Base-by-base conservation (phyloP, 2,888 invertebrate genomes). In the Arenicola marina region DNA sequence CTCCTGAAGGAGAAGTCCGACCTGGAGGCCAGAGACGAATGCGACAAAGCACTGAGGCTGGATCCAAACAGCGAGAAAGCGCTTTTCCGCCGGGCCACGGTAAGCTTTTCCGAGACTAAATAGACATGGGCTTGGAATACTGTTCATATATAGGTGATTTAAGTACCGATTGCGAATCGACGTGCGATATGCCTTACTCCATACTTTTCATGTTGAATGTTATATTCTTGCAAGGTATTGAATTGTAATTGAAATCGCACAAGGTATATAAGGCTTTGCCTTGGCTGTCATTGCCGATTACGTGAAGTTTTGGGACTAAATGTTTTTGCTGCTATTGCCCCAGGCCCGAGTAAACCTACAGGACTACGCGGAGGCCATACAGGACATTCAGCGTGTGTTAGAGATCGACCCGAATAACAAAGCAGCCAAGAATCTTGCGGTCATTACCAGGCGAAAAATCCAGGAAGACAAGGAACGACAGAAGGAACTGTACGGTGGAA, bases 401-500 rank as follows among this genome's bases (percentile, higher is more conserved):
- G 85, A 89, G 65, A 78, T 91, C 44, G 94, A 97, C 77, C 92
- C 95, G 0, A 87, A 88, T 61, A 98, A 98, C 84, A 91, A 87
- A 85, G 93, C 93, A n/a, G 95, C 95, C 0, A 87, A 87, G 38
- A 89, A 90, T 77, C 92, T 93, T 81, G 85, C 93, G 1, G 65
- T 75, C 43, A 79, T 89, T 57, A 93, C 93, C 84, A 88, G 89
- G 66, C 87, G 89, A 63, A 86, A 89, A 65, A 86, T 95, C 24
- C 90, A 90, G 80, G 89, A 91, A 71, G 89, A 91, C 75, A 87
- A 89, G 69, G 87, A 89, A 60, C 89, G 89, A 65, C 95, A 96
- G 83, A 94, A 92, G 85, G 88, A 90, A 79, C 87, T 93, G 38
- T 98, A 94, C 83, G 91, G 91, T 18, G 94, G 93, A 83, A 95